Base-by-base conservation (phyloP, 2,113 vertebrate genomes). In the Pseudopodoces humilis region DNA sequence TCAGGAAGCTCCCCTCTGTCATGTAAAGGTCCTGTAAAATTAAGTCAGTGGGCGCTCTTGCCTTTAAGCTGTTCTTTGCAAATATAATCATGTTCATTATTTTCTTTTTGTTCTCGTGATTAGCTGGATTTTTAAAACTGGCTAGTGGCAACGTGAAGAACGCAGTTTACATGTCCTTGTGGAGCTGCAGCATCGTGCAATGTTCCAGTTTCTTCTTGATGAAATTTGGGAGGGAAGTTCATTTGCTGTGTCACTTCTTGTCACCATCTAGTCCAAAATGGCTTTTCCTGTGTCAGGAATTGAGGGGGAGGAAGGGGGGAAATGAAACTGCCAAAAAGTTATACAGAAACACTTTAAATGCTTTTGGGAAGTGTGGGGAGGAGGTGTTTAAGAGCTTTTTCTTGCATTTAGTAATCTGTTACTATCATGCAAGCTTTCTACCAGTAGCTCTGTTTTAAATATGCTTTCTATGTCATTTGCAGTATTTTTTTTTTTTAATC, bases 201-300 rank as follows among this genome's bases (percentile, higher is more conserved):
- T 94, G 58, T 90, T 91, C 91, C 75, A 19, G 21, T 87, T 88
- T 87, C 84, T 15, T 50, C 20, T 62, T 47, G 82, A 78, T 85
- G 93, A 93, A 12, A 18, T 82, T 67, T 85, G 9, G 31, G 89
- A 83, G 90, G 78, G 90, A 95, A 94, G 93, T 96, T 90, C 41
- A 14, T 58, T 83, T 86, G 79, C 79, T 96, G n/a, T 50, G 76
- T 96, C 94, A 92, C 82, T 90, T 92, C 10, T 7, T 94, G 92
- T 95, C 94, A 94, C 75, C 77, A 46, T 88, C 35, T 75, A 86
- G 60, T 56, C 89, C 50, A 74, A 83, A 86, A 77, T 9, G 21
- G 22, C 65, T 95, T 94, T 95, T 96, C 49, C 83, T 91, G 72
- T 6, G 4, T 67, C 49, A 69, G 56, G 60, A 95, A 64, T 81